phyloP scores from a whole-genome alignment of 1,140 invertebrate genomes.

The Galleria mellonella region DNA sequence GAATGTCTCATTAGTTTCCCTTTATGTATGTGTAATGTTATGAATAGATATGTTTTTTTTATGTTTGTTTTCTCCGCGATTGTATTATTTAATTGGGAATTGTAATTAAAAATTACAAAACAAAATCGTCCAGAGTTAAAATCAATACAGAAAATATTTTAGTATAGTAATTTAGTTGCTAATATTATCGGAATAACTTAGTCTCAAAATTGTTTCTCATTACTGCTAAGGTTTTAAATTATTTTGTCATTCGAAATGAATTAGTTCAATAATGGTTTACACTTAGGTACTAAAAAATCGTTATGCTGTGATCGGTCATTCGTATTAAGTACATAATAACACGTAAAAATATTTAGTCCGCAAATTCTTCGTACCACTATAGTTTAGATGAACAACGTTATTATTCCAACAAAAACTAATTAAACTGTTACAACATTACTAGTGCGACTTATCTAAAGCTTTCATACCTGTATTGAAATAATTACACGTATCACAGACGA shows the following conservation, averaged over 20 bases:
- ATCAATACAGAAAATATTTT: constrained; percentile 9
- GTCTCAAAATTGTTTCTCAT: not conserved
- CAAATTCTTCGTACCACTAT: too few species aligned
- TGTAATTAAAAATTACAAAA: constrained; percentile 12
- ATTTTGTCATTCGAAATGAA: too few species aligned
- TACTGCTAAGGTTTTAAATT: not conserved
- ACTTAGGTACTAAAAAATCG: too few species aligned
- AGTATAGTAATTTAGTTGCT: constrained; percentile 9
- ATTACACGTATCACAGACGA: too few species aligned
- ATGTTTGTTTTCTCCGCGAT: constrained; percentile 31
- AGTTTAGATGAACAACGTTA: too few species aligned
- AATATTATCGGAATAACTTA: not conserved
- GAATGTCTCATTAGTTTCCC: constrained; percentile 21
- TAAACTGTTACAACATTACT: too few species aligned
- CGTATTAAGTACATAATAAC: too few species aligned
- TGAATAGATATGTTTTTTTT: constrained; percentile 28
- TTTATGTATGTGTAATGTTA: constrained; percentile 24
- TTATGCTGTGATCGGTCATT: too few species aligned
- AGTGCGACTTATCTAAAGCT: constrained; percentile 1
- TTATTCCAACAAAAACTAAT: too few species aligned
- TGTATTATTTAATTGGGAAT: constrained; percentile 27
- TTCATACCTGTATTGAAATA: not conserved
- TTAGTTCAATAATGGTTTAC: too few species aligned
- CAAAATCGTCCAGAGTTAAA: constrained; percentile 2
- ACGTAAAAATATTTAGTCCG: too few species aligned